phyloP scores from a whole-genome alignment of 2,888 invertebrate genomes.

The Carterocephalus palaemon region DNA sequence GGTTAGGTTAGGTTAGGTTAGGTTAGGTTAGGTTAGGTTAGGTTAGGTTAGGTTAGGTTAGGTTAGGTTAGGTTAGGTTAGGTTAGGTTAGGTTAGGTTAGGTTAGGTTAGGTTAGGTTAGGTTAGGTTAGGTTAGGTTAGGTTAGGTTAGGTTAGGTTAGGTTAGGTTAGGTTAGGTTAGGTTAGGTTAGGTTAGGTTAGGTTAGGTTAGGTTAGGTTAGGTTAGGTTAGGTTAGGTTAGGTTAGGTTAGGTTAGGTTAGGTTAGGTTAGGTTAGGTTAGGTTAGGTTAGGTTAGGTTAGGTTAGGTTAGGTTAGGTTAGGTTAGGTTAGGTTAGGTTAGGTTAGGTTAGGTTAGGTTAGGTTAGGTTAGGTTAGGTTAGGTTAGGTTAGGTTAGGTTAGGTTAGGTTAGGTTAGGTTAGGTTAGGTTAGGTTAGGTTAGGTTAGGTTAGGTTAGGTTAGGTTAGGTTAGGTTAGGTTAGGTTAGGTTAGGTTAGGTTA shows the following conservation, averaged over 20 bases:
- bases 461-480: no score
- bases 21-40: slow-evolving; percentile 4
- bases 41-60: slow-evolving; percentile 20
- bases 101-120: slow-evolving; percentile 26
- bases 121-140: slow-evolving; percentile 26
- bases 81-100: slow-evolving; percentile 26
- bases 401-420: no score
- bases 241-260: slow-evolving; percentile 29
- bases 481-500: no score
- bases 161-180: slow-evolving; percentile 32
- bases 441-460: no score
- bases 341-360: no score
- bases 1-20: slow-evolving; percentile 3
- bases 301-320: no score
- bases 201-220: slow-evolving; percentile 31
- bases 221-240: slow-evolving; percentile 31
- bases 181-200: slow-evolving; percentile 30
- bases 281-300: no score
- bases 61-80: slow-evolving; percentile 17
- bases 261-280: slow-evolving; percentile 20
- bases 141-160: slow-evolving; percentile 28
- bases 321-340: no score
- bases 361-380: no score
- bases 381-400: no score
- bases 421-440: no score